Base-by-base conservation (phyloP, 2,888 invertebrate genomes). In the Taphrorychus bicolor region DNA sequence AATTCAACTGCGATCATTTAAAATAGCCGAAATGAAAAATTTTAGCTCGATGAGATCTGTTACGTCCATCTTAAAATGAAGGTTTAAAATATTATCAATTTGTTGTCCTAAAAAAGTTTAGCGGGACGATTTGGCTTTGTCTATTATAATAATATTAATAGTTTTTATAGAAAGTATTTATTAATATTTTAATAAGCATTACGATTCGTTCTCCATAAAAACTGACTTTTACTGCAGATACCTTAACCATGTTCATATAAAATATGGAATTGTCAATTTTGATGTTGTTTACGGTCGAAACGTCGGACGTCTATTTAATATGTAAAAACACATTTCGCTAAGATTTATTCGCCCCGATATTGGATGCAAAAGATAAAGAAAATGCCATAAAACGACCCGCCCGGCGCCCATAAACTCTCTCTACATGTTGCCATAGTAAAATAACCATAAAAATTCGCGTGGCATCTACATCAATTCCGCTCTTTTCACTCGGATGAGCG, bases 341-440 rank as follows among this genome's bases (percentile, higher is more conserved):
- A 79, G 77, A 78, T 78, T 78, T 79, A 78, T 76, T 75, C 73
- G 75, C 75, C 76, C 76, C 76, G 79, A 79, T 79, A 78, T 80
- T 77, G 74, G 74, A 75, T 73, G 74, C 73, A 75, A 75, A 69
- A 77, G 78, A 80, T 79, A 79, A 79, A 79, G 78, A 73, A 78
- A 77, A 76, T 72, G 75, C 73, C 59, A 59, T 70, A 69, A 69
- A 70, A 66, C 62, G 62, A 67, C 59, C 68, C 76, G 75, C 74
- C 73, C 73, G 73, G 73, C 18, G 59, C 79, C 76, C 78, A 79
- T 81, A 81, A 81, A 80, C 79, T 80, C 80, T 80, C 78, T 80
- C 80, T 81, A 80, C 81, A 82, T 82, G 82, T 81, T 81, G 80
- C 81, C 81, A 82, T 81, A 82, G 79, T 82, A 82, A 82, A 82